Evolutionary conservation across 2,797 vertebrate genomes (phyloP).

Genomic region (Urosaurus nigricauda): DNA sequence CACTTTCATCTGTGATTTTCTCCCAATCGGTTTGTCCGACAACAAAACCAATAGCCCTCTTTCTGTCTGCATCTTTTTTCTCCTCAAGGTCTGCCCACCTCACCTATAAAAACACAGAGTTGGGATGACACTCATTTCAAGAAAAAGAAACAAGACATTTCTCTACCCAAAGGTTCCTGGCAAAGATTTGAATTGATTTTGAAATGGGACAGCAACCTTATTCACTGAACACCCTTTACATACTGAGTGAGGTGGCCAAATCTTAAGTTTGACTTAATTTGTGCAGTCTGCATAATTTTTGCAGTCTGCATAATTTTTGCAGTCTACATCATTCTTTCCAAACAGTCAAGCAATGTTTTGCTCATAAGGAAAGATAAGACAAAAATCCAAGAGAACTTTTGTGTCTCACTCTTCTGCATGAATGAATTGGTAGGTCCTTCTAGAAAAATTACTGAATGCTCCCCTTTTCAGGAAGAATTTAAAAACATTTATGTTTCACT

Average conservation of each 20-base stretch:
- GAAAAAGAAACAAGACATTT: constrained; percentile 26
- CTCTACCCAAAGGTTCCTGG: not conserved
- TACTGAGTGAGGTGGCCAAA: not conserved
- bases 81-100: constrained; percentile 99
- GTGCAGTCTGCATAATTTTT: constrained; percentile 16
- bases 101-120: constrained; percentile 84
- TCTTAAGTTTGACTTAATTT: constrained; percentile 28
- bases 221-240: not conserved
- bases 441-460: not conserved
- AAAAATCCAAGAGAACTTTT: not conserved
- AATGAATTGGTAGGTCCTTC: not conserved
- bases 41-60: constrained; percentile 98
- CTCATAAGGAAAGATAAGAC: constrained; percentile 6
- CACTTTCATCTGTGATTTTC: constrained; percentile 99
- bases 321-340: constrained; percentile 27
- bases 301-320: constrained; percentile 16
- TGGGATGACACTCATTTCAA: constrained; percentile 60
- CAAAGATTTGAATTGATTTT: constrained; percentile 32
- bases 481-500: constrained; percentile 2
- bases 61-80: constrained; percentile 96
- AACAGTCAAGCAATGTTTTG: not conserved
- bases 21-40: constrained; percentile 99
- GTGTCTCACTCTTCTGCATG: not conserved
- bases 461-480: constrained; percentile 29
- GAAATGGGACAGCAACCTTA: not conserved